Percentiles rank a stretch among this genome's conserved stretches.
These are phyloP conservation scores for Stegophylla sp. DNA, from an alignment of 2,888 invertebrate species.

Conservation along the genomic window DNA sequence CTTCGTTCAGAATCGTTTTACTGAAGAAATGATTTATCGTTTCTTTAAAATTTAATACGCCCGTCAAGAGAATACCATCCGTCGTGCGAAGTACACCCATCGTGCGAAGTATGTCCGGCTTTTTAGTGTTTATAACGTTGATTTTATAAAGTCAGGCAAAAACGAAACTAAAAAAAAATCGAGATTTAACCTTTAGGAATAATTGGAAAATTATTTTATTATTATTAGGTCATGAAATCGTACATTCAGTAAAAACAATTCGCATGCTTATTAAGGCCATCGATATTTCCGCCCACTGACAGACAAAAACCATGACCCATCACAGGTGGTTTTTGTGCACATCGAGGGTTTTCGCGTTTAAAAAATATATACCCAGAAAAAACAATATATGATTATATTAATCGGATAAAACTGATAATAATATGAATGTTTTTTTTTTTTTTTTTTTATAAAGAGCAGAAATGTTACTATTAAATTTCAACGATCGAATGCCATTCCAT, in stretches of 20 bases:
- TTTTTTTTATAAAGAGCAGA: neutral
- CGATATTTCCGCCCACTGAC: slow-evolving; percentile 16
- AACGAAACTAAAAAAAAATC: neutral
- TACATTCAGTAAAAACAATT: neutral
- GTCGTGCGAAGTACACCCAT: too few species aligned
- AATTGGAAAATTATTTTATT: neutral
- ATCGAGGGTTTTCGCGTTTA: neutral
- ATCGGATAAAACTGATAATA: neutral
- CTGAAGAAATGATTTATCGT: too few species aligned
- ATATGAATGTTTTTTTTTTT: neutral
- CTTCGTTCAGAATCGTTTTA: neutral
- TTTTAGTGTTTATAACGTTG: neutral
- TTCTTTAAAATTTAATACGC: too few species aligned
- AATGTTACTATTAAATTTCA: neutral
- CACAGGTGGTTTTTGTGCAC: slow-evolving; percentile 13
- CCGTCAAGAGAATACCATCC: too few species aligned
- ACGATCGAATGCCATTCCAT: neutral
- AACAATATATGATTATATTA: neutral
- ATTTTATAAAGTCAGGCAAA: neutral
- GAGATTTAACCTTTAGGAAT: neutral
- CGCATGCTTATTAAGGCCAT: neutral
- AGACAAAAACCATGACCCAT: slow-evolving; percentile 24
- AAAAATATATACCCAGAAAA: neutral
- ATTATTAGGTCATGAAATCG: slow-evolving; percentile 14
- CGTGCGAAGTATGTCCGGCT: too few species aligned